Conservation (phyloP, 2,113 vertebrate genomes). For the Corythornis cristatus region DNA sequence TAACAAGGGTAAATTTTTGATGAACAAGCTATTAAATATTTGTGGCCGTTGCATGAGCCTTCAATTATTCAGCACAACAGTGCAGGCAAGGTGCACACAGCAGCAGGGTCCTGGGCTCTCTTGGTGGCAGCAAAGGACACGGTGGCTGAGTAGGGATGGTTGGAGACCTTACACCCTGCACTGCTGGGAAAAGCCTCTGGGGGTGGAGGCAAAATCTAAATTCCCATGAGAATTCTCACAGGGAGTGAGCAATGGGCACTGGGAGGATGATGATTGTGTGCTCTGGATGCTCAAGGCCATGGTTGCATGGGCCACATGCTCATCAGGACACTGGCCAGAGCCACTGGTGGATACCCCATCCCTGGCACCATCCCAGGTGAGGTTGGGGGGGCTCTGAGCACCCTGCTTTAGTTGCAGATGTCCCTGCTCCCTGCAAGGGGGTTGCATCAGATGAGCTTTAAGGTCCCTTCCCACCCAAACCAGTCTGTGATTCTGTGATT, state of each 20-base stretch:
- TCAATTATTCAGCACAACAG: slow-evolving; percentile 47
- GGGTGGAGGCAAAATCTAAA: neutral
- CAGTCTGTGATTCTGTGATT: too few relatives aligned
- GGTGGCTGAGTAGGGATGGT: accelerated
- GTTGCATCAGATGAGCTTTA: too few relatives aligned
- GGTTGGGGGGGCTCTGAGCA: too few relatives aligned
- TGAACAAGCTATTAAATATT: slow-evolving; percentile 63
- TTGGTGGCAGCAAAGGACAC: neutral
- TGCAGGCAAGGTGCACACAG: neutral
- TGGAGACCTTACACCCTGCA: neutral
- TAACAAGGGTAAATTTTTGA: slow-evolving; percentile 56
- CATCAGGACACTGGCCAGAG: neutral
- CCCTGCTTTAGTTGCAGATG: too few relatives aligned
- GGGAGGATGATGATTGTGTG: accelerated
- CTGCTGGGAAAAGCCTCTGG: neutral
- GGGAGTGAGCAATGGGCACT: neutral
- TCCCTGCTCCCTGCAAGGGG: too few relatives aligned
- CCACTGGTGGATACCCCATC: too few relatives aligned
- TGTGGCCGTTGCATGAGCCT: slow-evolving; percentile 19
- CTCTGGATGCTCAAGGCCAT: neutral
- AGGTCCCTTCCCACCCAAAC: too few relatives aligned
- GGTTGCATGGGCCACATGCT: neutral
- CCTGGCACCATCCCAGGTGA: too few relatives aligned
- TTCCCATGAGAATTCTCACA: neutral
- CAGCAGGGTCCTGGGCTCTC: neutral